These are phyloP conservation scores for Syndactyla subalaris DNA, from an alignment of 2,797 vertebrate species.

Conservation along the genomic window DNA sequence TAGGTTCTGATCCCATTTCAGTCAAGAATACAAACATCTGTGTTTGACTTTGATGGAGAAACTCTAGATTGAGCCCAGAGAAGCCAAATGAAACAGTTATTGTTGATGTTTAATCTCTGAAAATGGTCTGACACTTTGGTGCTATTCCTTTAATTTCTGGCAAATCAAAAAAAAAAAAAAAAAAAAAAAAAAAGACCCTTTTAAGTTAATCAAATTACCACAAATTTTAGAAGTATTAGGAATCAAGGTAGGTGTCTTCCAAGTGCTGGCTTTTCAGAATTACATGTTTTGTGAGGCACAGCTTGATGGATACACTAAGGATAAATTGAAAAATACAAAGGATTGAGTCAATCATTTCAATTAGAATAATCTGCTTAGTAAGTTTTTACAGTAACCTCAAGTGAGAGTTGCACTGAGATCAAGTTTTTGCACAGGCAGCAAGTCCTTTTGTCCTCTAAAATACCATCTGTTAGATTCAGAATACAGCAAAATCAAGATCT, in stretches of 20 bases:
- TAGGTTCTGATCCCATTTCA: neutral
- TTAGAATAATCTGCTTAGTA: constrained; percentile 31
- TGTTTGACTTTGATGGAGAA: neutral
- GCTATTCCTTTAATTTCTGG: neutral
- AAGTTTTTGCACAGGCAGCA: constrained; percentile 46
- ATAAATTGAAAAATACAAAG: neutral
- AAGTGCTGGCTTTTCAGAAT: neutral
- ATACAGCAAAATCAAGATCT: neutral
- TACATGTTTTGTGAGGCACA: neutral
- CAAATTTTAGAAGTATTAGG: neutral
- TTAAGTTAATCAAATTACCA: neutral
- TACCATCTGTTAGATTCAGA: constrained; percentile 31
- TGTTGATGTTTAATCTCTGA: neutral
- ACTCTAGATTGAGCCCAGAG: neutral
- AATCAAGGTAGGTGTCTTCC: neutral
- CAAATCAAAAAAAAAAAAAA: neutral
- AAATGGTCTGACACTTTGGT: neutral
- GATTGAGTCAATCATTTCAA: neutral
- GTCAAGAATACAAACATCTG: neutral
- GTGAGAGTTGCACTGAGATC: constrained; percentile 1
- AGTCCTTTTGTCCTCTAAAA: constrained; percentile 31
- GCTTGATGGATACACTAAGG: neutral
- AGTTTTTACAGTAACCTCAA: constrained; percentile 14
- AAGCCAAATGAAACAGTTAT: neutral
- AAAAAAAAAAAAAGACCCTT: neutral